These are phyloP conservation scores for Anniella stebbinsi DNA, from an alignment of 2,797 vertebrate species.

Conservation along the genomic window DNA sequence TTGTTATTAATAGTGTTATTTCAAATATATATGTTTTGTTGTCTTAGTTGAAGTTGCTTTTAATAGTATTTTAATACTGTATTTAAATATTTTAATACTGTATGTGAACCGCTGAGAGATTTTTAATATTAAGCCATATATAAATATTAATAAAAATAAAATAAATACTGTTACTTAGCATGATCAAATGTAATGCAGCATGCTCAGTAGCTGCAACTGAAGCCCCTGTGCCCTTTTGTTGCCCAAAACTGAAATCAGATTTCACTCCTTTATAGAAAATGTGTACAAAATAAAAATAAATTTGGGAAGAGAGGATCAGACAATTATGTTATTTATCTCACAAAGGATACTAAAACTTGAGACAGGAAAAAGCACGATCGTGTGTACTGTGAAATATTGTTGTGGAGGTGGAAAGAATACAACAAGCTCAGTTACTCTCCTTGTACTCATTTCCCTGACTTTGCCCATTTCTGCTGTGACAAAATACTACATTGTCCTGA, in stretches of 20 bases:
- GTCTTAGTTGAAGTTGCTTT: too few relatives aligned
- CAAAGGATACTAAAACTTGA: not conserved
- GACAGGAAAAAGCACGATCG: not conserved
- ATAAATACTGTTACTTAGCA: not conserved
- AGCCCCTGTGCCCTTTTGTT: not conserved
- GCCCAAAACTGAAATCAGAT: not conserved
- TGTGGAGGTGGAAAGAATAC: not conserved
- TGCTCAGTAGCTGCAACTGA: not conserved
- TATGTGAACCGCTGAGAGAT: too few relatives aligned
- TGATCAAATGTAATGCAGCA: not conserved
- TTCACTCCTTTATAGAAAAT: not conserved
- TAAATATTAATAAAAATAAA: too few relatives aligned
- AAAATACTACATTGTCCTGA: not conserved
- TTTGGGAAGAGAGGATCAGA: not conserved
- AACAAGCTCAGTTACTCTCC: not conserved
- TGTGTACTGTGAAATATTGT: not conserved
- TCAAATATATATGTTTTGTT: too few relatives aligned
- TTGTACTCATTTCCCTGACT: not conserved
- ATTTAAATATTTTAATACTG: too few relatives aligned
- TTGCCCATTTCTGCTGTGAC: not conserved
- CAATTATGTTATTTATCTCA: not conserved
- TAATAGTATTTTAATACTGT: too few relatives aligned
- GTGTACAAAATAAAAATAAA: not conserved
- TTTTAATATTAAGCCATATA: too few relatives aligned
- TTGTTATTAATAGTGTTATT: too few relatives aligned